A percentile compares a stretch with the other conserved stretches of the same genome.
These are phyloP conservation scores for Simalia tracyae DNA, from an alignment of 2,797 vertebrate species.

Conservation along the genomic window DNA sequence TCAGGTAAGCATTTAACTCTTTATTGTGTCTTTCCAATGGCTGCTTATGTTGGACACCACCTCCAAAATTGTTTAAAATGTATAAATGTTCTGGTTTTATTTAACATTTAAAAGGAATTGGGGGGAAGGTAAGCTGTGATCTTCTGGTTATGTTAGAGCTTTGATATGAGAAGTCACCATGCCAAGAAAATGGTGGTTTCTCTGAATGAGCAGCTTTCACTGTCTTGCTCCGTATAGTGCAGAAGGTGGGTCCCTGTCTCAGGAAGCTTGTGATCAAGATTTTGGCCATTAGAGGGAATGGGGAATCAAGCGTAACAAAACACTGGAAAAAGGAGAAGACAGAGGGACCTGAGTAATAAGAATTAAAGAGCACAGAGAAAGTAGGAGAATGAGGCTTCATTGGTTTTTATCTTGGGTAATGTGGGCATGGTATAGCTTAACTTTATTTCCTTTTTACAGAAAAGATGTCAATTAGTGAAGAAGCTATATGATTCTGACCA, in stretches of 20 bases:
- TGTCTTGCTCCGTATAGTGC: background rate
- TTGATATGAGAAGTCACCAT: background rate
- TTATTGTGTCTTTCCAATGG: background rate
- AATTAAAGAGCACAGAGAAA: background rate
- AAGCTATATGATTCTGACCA: slow-evolving; percentile 94
- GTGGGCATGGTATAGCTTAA: background rate
- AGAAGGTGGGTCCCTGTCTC: background rate
- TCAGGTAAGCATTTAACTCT: slow-evolving; percentile 77
- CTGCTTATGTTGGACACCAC: background rate
- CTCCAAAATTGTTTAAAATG: background rate
- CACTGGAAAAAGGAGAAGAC: background rate
- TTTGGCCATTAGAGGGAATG: background rate
- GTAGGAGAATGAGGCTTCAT: background rate
- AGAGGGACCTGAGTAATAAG: background rate
- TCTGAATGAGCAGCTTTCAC: background rate
- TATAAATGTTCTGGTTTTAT: background rate
- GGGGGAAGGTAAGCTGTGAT: background rate
- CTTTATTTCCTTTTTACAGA: slow-evolving; percentile 73
- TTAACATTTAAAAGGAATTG: background rate
- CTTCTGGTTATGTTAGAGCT: background rate
- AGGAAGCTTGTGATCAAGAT: background rate
- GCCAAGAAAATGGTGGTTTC: background rate
- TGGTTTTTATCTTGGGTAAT: background rate
- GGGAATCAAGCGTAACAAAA: background rate
- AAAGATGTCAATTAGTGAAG: slow-evolving; percentile 95